A percentile compares a stretch with the other conserved stretches of the same genome.
These are phyloP conservation scores for Mimumesa dahlbomi DNA, from an alignment of 2,888 invertebrate species.

Conservation along the genomic window DNA sequence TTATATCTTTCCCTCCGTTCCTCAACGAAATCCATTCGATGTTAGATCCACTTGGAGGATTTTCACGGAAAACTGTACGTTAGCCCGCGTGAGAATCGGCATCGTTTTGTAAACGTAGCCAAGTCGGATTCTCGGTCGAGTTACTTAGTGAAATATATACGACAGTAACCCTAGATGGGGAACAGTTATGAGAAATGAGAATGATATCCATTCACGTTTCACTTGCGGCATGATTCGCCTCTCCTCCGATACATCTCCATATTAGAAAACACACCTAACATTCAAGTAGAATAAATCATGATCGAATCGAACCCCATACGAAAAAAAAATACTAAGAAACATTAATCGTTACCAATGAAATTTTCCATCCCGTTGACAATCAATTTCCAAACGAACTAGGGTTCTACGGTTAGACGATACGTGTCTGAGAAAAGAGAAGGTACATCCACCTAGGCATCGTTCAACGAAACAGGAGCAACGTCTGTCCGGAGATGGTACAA, in stretches of 20 bases:
- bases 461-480: conserved; percentile 25
- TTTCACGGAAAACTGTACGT: too few species aligned
- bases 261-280: background rate
- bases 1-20: too few species aligned
- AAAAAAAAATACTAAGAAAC: background rate
- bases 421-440: too few species aligned
- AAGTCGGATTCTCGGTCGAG: background rate
- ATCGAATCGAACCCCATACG: background rate
- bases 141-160: conserved; percentile 9
- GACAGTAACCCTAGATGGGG: conserved; percentile 31
- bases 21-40: background rate
- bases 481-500: conserved; percentile 38
- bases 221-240: conserved; percentile 35
- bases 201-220: conserved; percentile 40
- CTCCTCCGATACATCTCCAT: background rate
- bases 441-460: too few species aligned
- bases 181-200: conserved; percentile 41
- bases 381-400: too few species aligned
- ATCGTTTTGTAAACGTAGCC: background rate
- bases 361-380: too few species aligned
- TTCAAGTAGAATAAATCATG: background rate
- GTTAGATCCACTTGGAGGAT: background rate
- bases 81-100: background rate
- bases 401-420: too few species aligned
- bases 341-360: too few species aligned